These are phyloP conservation scores for Ramphastos sulfuratus DNA, from an alignment of 2,113 vertebrate genomes.

Conservation along the genomic window DNA sequence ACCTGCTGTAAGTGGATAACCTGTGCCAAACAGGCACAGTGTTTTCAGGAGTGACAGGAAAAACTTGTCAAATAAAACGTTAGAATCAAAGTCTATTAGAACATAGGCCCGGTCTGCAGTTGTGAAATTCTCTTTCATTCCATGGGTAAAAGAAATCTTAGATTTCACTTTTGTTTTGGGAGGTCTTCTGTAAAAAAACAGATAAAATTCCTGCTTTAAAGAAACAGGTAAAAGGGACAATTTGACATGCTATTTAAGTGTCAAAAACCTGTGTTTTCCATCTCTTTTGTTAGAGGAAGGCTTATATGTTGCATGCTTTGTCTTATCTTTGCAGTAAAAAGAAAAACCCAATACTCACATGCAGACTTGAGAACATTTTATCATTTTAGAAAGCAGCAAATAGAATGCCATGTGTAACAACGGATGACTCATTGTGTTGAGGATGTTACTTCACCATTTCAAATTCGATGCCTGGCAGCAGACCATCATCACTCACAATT, in stretches of 20 bases:
- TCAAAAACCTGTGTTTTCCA: not conserved
- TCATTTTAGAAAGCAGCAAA: not conserved
- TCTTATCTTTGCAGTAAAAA: not conserved
- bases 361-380: not conserved
- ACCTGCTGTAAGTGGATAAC: not conserved
- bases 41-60: not conserved
- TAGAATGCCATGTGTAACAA: conserved; percentile 18
- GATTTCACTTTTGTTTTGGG: not conserved
- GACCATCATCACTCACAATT: conserved; percentile 19
- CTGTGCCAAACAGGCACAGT: not conserved
- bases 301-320: not conserved
- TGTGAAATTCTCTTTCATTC: not conserved
- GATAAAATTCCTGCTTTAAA: not conserved
- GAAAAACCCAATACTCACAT: not conserved
- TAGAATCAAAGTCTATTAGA: not conserved
- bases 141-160: not conserved
- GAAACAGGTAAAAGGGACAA: not conserved
- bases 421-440: not conserved
- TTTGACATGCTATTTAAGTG: not conserved
- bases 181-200: not conserved
- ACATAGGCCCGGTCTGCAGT: not conserved
- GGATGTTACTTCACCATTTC: conserved; percentile 32
- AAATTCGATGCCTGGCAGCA: conserved; percentile 26
- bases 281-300: not conserved
- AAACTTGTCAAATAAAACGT: not conserved